Base-by-base conservation (phyloP, 2,888 invertebrate species). In the Diloba caeruleocephala region DNA sequence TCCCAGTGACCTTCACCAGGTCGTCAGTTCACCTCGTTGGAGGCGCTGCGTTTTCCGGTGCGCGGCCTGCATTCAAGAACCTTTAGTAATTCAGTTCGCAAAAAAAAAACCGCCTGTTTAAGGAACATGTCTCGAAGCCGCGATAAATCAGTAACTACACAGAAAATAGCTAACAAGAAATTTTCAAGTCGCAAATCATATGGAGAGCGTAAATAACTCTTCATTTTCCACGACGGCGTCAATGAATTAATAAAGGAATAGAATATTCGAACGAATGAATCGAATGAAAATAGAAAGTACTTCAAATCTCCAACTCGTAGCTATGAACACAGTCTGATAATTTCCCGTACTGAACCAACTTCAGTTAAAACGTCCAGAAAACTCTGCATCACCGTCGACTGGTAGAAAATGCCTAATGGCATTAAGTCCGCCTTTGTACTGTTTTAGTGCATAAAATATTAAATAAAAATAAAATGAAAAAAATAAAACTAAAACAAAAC, bases 91-190 rank as follows among this genome's bases (percentile, higher is more conserved):
- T 61, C 14, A 14, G 23, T 33, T 44, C 26, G 41, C 21, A 33
- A 29, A 14, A 62, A 38, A 53, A 62, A 36, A 34, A 54, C 8
- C 54, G 13, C 38, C 15, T 53, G 33, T 34, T 52, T 67, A 41
- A 13, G 29, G n/a, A n/a, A 14, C 17, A 31, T 67, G 62, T 45
- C 43, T 37, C n/a, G 8, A 10, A 9, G 12, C 12, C 23, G 32
- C 53, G 32, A 52, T 61, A 61, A 61, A 60, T 60, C 53, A 67
- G 43, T 41, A 37, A n/a, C n/a, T n/a, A n/a, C n/a, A n/a, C 44
- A 61, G 54, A 61, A 61, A 61, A 41, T 38, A 60, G 43, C 52
- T 60, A 32, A 44, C 13, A 41, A 61, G 43, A 52, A 41, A 66
- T 26, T 41, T 44, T 14, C 15, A 62, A 68, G 68, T 61, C 42